Conservation (phyloP, 2,888 invertebrate species). For the Shargacucullia verbasci region DNA sequence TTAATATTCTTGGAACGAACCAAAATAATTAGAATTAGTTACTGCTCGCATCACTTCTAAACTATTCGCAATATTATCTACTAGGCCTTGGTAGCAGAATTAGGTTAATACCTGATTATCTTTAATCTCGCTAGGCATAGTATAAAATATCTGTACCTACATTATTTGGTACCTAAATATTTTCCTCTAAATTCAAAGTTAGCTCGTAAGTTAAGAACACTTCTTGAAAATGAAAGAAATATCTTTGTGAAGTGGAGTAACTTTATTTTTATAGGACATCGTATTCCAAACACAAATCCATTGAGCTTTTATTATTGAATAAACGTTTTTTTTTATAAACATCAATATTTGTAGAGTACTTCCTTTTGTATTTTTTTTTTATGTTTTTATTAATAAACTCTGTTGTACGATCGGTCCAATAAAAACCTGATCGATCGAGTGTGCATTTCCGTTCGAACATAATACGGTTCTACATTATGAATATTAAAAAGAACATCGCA, state of each 20-base stretch:
- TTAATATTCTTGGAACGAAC: no score
- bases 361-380: constrained; percentile 65
- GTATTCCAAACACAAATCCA: constrained; percentile 7
- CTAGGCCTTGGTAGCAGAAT: constrained; percentile 30
- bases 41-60: constrained; percentile 2
- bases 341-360: constrained; percentile 55
- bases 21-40: not conserved
- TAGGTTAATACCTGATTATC: constrained; percentile 40
- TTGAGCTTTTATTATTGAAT: constrained; percentile 12
- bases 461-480: constrained; percentile 47
- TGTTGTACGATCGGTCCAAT: constrained; percentile 73
- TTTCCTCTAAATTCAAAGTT: not conserved
- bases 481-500: constrained; percentile 72
- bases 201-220: no score
- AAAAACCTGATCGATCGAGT: constrained; percentile 82
- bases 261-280: constrained; percentile 25
- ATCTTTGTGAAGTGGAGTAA: not conserved
- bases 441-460: constrained; percentile 71
- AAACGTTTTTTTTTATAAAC: constrained; percentile 37
- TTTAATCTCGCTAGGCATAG: constrained; percentile 28
- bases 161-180: constrained; percentile 32
- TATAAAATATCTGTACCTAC: constrained; percentile 16
- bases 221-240: no score
- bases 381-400: constrained; percentile 71
- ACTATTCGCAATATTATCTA: constrained; percentile 26